These are phyloP conservation scores for Eptatretus atami DNA, from an alignment of 2,797 vertebrate genomes.

Conservation along the genomic window DNA sequence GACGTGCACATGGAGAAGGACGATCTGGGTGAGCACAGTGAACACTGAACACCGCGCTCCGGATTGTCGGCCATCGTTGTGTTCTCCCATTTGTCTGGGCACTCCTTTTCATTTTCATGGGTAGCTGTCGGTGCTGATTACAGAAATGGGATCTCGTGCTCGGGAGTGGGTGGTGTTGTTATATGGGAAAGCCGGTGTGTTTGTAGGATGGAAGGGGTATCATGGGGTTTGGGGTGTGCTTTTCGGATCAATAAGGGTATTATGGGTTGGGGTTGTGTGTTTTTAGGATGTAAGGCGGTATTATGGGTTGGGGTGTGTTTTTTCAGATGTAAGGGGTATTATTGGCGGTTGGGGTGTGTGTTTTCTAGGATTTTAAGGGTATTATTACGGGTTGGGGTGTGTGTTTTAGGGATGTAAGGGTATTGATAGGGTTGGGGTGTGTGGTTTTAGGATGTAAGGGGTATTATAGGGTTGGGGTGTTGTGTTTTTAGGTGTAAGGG, in stretches of 20 bases:
- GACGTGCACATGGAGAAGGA: constrained; percentile 69
- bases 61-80: neutral
- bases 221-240: neutral
- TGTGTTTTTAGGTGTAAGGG: no score
- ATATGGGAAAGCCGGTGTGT: neutral
- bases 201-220: neutral
- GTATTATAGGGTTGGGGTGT: neutral
- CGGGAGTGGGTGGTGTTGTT: no score
- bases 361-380: no score
- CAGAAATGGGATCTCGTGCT: neutral
- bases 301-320: neutral
- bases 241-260: neutral
- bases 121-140: no score
- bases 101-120: no score
- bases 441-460: neutral
- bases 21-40: constrained; percentile 39
- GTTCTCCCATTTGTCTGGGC: no score
- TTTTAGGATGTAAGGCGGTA: neutral
- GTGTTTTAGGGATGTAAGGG: neutral
- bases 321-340: neutral
- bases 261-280: neutral
- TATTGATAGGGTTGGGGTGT: neutral
- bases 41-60: neutral
- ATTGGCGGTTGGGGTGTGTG: no score
- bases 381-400: neutral